These are phyloP conservation scores for Tiliacea aurago DNA, from an alignment of 2,888 invertebrate genomes.

Conservation along the genomic window DNA sequence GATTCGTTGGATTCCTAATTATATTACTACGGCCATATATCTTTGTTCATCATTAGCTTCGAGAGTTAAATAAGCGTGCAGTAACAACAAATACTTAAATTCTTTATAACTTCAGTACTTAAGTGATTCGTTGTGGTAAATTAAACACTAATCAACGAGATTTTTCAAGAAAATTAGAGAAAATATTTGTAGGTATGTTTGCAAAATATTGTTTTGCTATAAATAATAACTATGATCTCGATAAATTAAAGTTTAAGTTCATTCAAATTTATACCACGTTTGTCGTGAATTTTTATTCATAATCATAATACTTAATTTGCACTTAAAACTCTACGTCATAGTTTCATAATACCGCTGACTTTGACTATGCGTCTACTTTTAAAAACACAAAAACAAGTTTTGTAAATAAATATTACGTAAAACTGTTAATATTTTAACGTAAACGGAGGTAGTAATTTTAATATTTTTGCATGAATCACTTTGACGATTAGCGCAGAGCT, in stretches of 20 bases:
- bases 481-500: not conserved
- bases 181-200: not conserved
- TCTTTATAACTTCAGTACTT: not conserved
- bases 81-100: not conserved
- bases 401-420: constrained; percentile 24
- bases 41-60: constrained; percentile 11
- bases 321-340: not conserved
- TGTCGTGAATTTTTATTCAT: not conserved
- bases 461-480: constrained; percentile 6
- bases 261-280: not conserved
- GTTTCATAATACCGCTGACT: constrained; percentile 11
- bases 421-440: not conserved
- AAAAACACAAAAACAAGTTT: constrained; percentile 5
- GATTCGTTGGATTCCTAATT: constrained; percentile 43
- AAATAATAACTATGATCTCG: not conserved
- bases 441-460: not conserved
- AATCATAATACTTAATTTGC: not conserved
- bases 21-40: constrained; percentile 14
- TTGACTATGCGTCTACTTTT: not conserved
- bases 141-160: not conserved
- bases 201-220: not conserved
- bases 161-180: not conserved
- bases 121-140: not conserved
- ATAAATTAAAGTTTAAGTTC: not conserved
- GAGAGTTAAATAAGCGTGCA: constrained; percentile 12